phyloP scores from a whole-genome alignment of 2,888 invertebrate species.

The Phorcus lineatus region DNA sequence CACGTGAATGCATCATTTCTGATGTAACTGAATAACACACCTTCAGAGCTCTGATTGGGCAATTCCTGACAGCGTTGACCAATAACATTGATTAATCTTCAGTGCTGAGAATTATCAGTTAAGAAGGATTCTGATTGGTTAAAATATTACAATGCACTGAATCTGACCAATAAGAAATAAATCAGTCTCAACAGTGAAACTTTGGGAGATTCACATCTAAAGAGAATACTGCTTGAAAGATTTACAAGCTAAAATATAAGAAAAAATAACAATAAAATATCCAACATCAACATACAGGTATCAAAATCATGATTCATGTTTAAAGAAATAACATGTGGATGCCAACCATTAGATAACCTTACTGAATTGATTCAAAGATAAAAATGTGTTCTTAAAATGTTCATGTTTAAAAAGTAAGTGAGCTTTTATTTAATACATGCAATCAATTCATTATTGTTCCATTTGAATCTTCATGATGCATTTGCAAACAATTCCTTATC shows the following conservation, averaged over 20 bases:
- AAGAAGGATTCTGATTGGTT: neutral
- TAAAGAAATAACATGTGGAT: too few relatives aligned
- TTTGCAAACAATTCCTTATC: too few relatives aligned
- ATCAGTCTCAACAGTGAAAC: neutral
- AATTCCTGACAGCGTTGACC: neutral
- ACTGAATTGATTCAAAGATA: too few relatives aligned
- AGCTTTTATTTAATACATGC: too few relatives aligned
- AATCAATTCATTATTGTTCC: too few relatives aligned
- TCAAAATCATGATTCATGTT: neutral
- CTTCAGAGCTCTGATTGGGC: too few relatives aligned
- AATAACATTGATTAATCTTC: conserved; percentile 22
- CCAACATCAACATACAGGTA: neutral
- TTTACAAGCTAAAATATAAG: conserved; percentile 8
- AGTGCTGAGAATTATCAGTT: conserved; percentile 14
- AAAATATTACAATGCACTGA: neutral
- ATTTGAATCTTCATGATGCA: too few relatives aligned
- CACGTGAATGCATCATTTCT: too few relatives aligned
- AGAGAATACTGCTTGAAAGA: neutral
- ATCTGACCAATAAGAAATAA: neutral
- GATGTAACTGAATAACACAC: too few relatives aligned
- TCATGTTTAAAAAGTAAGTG: too few relatives aligned
- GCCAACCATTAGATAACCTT: too few relatives aligned
- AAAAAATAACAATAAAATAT: neutral
- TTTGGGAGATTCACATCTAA: conserved; percentile 12
- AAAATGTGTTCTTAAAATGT: too few relatives aligned